Base-by-base conservation (phyloP, 1,140 invertebrate genomes). In the Sesamia nonagrioides region DNA sequence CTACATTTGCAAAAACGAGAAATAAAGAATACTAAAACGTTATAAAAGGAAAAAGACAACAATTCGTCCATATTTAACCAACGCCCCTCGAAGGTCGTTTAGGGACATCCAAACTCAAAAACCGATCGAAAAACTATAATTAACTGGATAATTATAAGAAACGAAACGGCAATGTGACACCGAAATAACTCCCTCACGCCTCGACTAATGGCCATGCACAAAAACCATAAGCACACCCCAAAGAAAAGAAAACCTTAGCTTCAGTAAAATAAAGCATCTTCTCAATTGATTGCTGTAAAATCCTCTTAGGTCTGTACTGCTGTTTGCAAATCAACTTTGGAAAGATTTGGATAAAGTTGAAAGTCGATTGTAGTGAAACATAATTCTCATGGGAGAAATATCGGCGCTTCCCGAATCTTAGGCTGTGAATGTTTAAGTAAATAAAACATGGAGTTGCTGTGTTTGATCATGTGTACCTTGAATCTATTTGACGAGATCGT, bases 51-150 rank as follows among this genome's bases (percentile, higher is more conserved):
- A 18, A 54, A 54, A 54, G 2, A 7, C 54, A 68, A 45, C 17
- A 68, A 68, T 27, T 9, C 63, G 11, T 48, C 66, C 42, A 58
- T 27, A 54, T 42, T 58, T 58, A 54, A 21, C 21, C 13, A 15
- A 37, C 15, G 27, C 17, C 40, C 50, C 45, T 52, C 45, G 45
- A 71, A 54, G 45, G 50, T 50, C 50, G 45, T 72, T 72, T 33
- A 56, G 17, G 54, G 8, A 2, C 50, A 42, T 17, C 50, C 33
- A 73, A 52, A 50, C 69, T 52, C 27, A n/a, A n/a, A 40, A 37
- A 54, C 13, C 54, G 71, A 58, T 58, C 37, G 9, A 75, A 75
- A 73, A 75, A 75, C 58, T 75, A 75, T 75, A 75, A 75, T 75
- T 75, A 75, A 63, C 58, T 60, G 11, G 40, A 75, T 75, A 75